Evolutionary conservation across 2,888 invertebrate genomes (phyloP), one percentile per base, ranked within the genome.

Genomic region (Elysia crispata): DNA sequence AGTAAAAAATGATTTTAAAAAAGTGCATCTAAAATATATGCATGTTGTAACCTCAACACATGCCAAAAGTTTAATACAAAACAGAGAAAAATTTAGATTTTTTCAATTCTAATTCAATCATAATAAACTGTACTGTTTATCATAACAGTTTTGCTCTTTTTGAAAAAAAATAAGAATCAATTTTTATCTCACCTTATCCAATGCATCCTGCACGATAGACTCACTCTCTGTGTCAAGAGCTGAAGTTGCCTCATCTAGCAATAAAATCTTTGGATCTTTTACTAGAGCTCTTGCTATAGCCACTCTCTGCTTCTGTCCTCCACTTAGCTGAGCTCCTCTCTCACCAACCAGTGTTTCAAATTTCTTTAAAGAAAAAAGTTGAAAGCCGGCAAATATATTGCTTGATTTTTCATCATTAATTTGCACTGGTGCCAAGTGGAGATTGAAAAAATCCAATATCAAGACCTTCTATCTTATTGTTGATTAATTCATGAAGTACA

Each of bases 191-290:
- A 60, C 93, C 87, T 92, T 95, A 77, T 94, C 93, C 20, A 94
- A 88, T 18, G 94, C 97, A 30, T 94, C 94, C 92, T 97, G 97
- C 0, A 98, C 97, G 90, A 96, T 94, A 0, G 95, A 94, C 89
- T 97, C 97, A 85, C 95, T 96, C 85, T 95, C 95, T 6, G 95
- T 95, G 92, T 97, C 96, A 86, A 96, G 92, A 0, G 96, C 96
- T 0, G 96, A 96, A 1, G 97, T 97, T 0, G 96, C 96, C 91
- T 96, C 96, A 87, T 96, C 96, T n/a, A 93, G 86, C 25, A 93
- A 86, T 5, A 93, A 93, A 84, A 97, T 95, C 86, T 94, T 95
- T 0, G 96, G 96, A 86, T 95, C 94, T 64, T 95, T 92, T 18
- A 93, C 89, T 18, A 93, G 85, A 6, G 93, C 93, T 73, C 93